Evolutionary conservation across 2,888 invertebrate species (phyloP), one percentile per base, ranked within the genome.

Genomic region (Abrostola tripartita): DNA sequence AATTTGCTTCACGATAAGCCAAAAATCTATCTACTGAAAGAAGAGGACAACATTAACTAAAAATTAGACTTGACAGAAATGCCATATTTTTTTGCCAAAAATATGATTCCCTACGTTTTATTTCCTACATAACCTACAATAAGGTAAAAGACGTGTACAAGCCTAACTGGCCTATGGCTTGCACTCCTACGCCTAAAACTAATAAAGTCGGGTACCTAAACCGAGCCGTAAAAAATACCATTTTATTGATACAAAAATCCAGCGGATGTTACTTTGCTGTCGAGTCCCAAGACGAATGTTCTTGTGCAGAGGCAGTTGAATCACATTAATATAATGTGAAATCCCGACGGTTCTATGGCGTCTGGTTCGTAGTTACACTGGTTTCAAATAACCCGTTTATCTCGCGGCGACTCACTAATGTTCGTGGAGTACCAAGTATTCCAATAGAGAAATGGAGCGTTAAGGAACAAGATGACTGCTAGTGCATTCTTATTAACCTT

Each of bases 261-360:
- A 67, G 58, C 68, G 62, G 76, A 72, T 61, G 65, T 66, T 42
- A 50, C 44, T 62, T 65, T 49, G 71, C 51, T 61, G 62, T 62
- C 71, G 37, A 49, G n/a, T 40, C 40, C 14, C 55, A 75, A 75
- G 73, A 73, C 53, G 66, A 61, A 73, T 71, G 73, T 71, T 73
- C 76, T 60, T 55, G 36, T 60, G 49, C 50, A 9, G 60, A 70
- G 71, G 71, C 71, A 69, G 65, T 76, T 67, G 79, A 62, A 72
- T 61, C 60, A 67, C 65, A 76, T 76, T 54, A 76, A 77, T 76
- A 78, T 72, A 72, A 77, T 72, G 76, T 72, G 79, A 76, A 76
- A 72, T 64, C 56, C 61, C 66, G 38, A 51, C 61, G 37, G 53
- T 53, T 68, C 62, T 63, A 58, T 56, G 58, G 71, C 76, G 58